These are phyloP conservation scores for Ptilonorhynchus violaceus DNA, from an alignment of 2,113 vertebrate species.

Conservation along the genomic window DNA sequence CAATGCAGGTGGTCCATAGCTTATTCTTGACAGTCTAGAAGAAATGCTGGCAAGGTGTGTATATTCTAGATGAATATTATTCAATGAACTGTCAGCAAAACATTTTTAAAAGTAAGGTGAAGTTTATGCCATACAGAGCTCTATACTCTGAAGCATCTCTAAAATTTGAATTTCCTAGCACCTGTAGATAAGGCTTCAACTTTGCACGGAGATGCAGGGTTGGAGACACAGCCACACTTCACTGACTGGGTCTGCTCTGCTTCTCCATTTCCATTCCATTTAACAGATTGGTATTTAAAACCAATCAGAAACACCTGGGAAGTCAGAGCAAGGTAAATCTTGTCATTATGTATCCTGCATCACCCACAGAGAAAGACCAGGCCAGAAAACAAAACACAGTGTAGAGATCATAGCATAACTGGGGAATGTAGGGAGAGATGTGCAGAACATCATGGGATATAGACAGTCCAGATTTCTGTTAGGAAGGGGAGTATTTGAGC, in stretches of 20 bases:
- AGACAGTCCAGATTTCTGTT: background rate
- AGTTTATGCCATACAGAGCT: background rate
- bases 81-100: background rate
- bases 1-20: background rate
- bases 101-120: background rate
- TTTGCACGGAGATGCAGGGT: background rate
- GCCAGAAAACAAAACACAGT: background rate
- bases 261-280: background rate
- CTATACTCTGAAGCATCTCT: background rate
- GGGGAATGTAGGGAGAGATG: background rate
- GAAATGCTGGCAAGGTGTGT: background rate
- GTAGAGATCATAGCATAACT: background rate
- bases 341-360: background rate
- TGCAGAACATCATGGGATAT: background rate
- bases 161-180: background rate
- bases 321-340: background rate
- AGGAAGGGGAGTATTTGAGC: background rate
- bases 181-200: background rate
- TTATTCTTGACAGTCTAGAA: background rate
- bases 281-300: background rate
- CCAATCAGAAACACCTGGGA: background rate
- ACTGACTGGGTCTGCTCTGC: background rate
- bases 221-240: background rate
- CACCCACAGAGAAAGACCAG: background rate
- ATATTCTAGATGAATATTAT: background rate